A percentile compares a stretch with the other conserved stretches of the same genome.
phyloP scores from a whole-genome alignment of 1,140 invertebrate genomes.

The Heliconius eleuchia region DNA sequence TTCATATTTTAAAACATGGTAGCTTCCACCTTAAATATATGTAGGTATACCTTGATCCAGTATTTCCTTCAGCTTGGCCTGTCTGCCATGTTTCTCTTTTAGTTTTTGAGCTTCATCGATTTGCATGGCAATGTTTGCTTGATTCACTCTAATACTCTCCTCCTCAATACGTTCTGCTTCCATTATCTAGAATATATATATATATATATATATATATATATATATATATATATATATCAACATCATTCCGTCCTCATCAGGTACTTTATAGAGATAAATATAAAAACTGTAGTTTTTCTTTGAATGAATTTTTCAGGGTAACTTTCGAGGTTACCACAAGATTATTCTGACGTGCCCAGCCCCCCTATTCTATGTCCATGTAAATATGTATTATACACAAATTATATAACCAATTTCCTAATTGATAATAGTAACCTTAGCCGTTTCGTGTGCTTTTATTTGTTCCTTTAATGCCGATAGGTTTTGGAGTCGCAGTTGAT shows the following conservation, averaged over 20 bases:
- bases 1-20: background rate
- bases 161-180: conserved; percentile 85
- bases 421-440: conserved; percentile 50
- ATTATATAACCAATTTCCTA: background rate
- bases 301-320: too few species aligned
- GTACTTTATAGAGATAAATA: too few species aligned
- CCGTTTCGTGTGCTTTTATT: conserved; percentile 69
- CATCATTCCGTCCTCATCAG: too few species aligned
- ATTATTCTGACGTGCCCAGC: too few species aligned
- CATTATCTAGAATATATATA: conserved; percentile 64
- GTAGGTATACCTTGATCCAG: conserved; percentile 59
- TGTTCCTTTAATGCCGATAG: conserved; percentile 74
- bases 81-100: conserved; percentile 68
- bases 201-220: background rate
- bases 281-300: too few species aligned
- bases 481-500: conserved; percentile 69
- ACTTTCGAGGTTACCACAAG: too few species aligned
- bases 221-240: background rate
- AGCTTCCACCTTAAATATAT: background rate
- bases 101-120: conserved; percentile 73
- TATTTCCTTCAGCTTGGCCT: conserved; percentile 68
- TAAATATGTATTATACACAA: too few species aligned
- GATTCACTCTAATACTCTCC: conserved; percentile 84
- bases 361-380: too few species aligned
- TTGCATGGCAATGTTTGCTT: conserved; percentile 75